These are phyloP conservation scores for Ciconia stormi DNA, from an alignment of 2,113 vertebrate genomes.

Conservation along the genomic window DNA sequence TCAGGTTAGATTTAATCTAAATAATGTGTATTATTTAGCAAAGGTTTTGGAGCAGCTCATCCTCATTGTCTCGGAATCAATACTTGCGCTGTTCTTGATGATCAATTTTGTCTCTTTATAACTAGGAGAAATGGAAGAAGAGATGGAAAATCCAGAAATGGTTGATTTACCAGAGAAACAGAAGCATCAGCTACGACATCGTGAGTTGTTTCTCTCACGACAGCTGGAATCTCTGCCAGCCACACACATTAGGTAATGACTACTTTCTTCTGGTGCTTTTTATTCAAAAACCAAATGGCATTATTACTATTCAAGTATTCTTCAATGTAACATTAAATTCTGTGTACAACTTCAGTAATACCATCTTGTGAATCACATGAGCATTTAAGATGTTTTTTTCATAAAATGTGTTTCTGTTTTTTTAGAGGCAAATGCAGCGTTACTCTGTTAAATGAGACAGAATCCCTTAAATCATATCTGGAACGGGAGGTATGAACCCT, in stretches of 20 bases:
- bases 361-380: background rate
- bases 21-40: background rate
- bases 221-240: conserved; percentile 95
- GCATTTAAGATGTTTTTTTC: background rate
- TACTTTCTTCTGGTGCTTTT: background rate
- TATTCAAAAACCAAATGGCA: background rate
- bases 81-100: background rate
- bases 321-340: background rate
- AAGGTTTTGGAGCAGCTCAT: background rate
- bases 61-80: background rate
- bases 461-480: conserved; percentile 95
- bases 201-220: conserved; percentile 93
- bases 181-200: conserved; percentile 92
- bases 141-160: conserved; percentile 96
- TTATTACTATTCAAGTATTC: background rate
- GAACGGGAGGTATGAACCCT: conserved; percentile 88
- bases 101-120: background rate
- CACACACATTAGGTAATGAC: conserved; percentile 90
- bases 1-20: background rate
- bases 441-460: conserved; percentile 95
- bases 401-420: conserved; percentile 13
- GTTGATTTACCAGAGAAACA: conserved; percentile 92
- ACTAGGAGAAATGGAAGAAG: conserved; percentile 93
- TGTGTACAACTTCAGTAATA: background rate
- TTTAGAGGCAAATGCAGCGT: conserved; percentile 96